Evolutionary conservation across 2,888 invertebrate genomes (phyloP).

Genomic region (Malthinus flaveolus): DNA sequence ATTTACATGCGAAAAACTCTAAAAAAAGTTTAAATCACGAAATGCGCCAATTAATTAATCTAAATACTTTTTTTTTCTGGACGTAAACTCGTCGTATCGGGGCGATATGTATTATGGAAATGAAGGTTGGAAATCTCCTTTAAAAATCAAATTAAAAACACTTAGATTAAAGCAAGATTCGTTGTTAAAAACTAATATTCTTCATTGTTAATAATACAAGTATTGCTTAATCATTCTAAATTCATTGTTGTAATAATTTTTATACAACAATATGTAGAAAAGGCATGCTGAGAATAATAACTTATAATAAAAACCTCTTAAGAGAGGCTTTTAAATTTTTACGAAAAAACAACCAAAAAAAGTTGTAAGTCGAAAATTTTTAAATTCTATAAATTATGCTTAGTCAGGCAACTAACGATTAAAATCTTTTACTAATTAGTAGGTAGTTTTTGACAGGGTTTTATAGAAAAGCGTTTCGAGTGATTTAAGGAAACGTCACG

Average conservation of each 20-base stretch:
- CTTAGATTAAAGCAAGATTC: neutral
- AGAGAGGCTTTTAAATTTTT: constrained; percentile 25
- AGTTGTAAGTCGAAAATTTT: constrained; percentile 26
- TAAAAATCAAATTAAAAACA: too few relatives aligned
- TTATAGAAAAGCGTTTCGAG: constrained; percentile 8
- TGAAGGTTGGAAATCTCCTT: too few relatives aligned
- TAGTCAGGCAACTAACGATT: constrained; percentile 35
- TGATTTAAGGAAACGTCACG: neutral
- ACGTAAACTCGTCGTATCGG: too few relatives aligned
- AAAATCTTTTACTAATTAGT: constrained; percentile 34
- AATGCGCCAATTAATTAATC: too few relatives aligned
- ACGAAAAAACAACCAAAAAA: constrained; percentile 19
- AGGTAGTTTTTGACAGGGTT: constrained; percentile 34
- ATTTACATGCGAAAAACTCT: too few relatives aligned
- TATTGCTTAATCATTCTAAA: constrained; percentile 21
- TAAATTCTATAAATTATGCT: constrained; percentile 37
- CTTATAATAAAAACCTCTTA: constrained; percentile 21
- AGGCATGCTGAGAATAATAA: constrained; percentile 23
- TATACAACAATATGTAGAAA: constrained; percentile 21
- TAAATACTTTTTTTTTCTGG: too few relatives aligned
- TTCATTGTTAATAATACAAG: constrained; percentile 2
- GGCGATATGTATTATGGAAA: too few relatives aligned
- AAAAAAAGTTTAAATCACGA: too few relatives aligned
- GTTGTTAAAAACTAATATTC: constrained; percentile 4
- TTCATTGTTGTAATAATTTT: constrained; percentile 22